Base-by-base conservation (phyloP, 1,140 invertebrate genomes). In the Whitmania pigra region DNA sequence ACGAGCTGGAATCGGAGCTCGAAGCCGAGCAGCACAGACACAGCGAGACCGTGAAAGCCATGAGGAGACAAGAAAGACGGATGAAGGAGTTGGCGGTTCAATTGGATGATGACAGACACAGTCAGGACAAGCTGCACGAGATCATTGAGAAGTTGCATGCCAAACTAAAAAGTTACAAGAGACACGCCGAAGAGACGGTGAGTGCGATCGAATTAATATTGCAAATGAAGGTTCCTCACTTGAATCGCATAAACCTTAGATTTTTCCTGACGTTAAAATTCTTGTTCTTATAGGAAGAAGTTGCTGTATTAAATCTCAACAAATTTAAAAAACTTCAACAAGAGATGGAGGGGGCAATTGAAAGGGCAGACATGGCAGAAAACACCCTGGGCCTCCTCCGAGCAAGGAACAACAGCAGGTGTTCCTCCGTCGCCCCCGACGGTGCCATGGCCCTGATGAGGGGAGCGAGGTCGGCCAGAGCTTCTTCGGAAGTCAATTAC, bases 121-220 rank as follows among this genome's bases (percentile, higher is more conserved):
- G 94, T 86, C 92, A 95, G 84, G 92, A 96, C 82, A 90, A 92
- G 79, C 92, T 96, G 88, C 93, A 96, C 84, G 94, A 97, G 85
- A 87, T 97, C 75, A 93, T 97, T 77, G 94, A 98, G 86, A 97
- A 97, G 87, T 88, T 98, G 71, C 94, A 97, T 87, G 90, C 93
- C 85, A 99, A 98, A 88, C 95, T 98, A 87, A 97, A 96, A 87
- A 93, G 91, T 75, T 97, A 97, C 89, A 97, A 97, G 89, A 90
- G 93, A 85, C 94, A 97, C 87, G 95, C 97, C 79, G 94, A 97
- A 81, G 94, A 98, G 83, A 93, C 94, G 76, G 87, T 87, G 80
- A 83, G 85, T 80, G 11, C 13, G n/a, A 63, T 13, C 9, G n/a
- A n/a, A n/a, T n/a, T n/a, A n/a, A n/a, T n/a, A n/a, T n/a, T n/a